Evolutionary conservation across 2,113 vertebrate genomes (phyloP), one percentile per base, ranked within the genome.

Genomic region (Toxostoma redivivum): DNA sequence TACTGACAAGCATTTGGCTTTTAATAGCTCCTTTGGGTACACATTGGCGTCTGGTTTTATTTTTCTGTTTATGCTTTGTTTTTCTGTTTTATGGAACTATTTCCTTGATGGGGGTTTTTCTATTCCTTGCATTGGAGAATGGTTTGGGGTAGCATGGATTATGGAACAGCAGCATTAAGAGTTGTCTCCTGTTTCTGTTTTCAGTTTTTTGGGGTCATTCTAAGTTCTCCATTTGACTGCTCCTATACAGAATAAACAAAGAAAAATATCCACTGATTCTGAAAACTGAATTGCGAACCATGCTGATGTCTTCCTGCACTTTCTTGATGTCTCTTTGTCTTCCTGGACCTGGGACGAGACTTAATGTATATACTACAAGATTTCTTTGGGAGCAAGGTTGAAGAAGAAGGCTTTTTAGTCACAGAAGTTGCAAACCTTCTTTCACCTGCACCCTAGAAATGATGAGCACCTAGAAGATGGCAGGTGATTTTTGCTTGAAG

Each of bases 11-110:
- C 90, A 84, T 88, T 96, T 97, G 95, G 40, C 69, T 74, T 93
- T 92, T 94, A 96, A 96, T 94, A 47, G 88, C 86, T 96, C 90
- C 93, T 93, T 83, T 81, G 95, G 90, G 92, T 94, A 35, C 51
- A 28, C 12, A 12, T 54, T 60, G 65, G 82, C 8, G 0, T 90
- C 88, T 94, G 92, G 56, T 88, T 96, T 96, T 93, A 88, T 96
- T 96, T 96, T 86, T 86, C 82, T 93, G 88, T 94, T 96, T 96
- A 92, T 92, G 56, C 48, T 93, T 94, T 81, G 84, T 94, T 96
- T 92, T 96, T 78, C 37, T 86, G 28, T 37, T 95, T 95, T 93
- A 96, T 93, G 86, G 80, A 79, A 67, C 72, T 74, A 42, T 92
- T 94, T 93, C 17, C 79, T 94, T 83, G 80, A 94, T 95, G 67